Conservation (phyloP, 2,888 invertebrate species). For the Nesidiocoris tenuis region DNA sequence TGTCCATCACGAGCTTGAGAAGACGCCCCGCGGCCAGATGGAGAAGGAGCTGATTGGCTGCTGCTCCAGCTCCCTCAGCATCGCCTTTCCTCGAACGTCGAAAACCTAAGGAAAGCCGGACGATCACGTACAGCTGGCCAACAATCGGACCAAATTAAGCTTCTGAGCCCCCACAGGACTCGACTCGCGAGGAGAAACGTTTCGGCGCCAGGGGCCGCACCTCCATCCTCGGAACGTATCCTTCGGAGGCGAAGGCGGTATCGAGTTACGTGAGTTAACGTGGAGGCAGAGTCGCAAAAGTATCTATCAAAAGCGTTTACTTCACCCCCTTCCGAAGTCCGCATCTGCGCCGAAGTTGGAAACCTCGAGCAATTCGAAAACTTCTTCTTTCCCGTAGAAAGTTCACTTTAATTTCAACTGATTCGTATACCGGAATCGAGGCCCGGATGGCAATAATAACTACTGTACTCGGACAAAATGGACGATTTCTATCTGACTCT, state of each 20-base stretch:
- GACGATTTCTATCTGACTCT: too few species aligned
- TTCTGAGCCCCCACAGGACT: slow-evolving; percentile 3
- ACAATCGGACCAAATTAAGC: slow-evolving; percentile 41
- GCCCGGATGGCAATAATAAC: not conserved
- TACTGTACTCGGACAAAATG: too few species aligned
- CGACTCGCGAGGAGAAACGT: not conserved
- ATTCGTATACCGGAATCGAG: not conserved
- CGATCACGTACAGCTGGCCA: slow-evolving; percentile 39
- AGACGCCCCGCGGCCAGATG: slow-evolving; percentile 10
- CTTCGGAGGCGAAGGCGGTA: slow-evolving; percentile 1
- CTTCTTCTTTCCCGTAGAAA: not conserved
- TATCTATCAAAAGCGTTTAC: slow-evolving; percentile 15
- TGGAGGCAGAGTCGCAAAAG: slow-evolving; percentile 8
- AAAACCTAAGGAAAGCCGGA: slow-evolving; percentile 14
- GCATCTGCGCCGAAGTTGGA: not conserved
- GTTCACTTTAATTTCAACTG: not conserved
- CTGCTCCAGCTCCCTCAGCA: slow-evolving; percentile 1
- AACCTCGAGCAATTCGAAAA: not conserved
- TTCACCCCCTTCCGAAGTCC: not conserved
- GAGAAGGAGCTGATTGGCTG: slow-evolving; percentile 28
- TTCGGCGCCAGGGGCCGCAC: not conserved
- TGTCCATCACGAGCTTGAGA: slow-evolving; percentile 18
- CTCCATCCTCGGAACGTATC: not conserved
- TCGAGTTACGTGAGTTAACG: slow-evolving; percentile 35
- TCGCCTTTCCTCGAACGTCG: not conserved